These are phyloP conservation scores for Epizoanthus rinbou DNA, from an alignment of 92 coral and sea anemone species.

Conservation along the genomic window DNA sequence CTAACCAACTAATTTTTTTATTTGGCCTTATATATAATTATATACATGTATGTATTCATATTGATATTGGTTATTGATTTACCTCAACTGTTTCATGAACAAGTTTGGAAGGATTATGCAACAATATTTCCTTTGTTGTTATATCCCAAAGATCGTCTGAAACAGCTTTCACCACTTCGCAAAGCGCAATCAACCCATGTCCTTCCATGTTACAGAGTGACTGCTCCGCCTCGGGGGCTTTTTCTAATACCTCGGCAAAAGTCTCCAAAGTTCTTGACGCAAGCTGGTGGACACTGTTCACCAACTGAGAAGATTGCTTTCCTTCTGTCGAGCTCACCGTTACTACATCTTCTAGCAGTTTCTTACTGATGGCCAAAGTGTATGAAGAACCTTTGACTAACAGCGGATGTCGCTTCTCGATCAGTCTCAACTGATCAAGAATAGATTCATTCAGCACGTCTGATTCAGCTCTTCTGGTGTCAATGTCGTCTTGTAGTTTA, in stretches of 20 bases:
- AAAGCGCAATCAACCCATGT: constrained; percentile 26
- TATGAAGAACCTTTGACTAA: constrained; percentile 25
- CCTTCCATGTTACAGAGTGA: not conserved
- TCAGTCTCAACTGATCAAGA: not conserved
- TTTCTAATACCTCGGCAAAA: constrained; percentile 1
- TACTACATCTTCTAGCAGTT: constrained; percentile 18
- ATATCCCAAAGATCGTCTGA: constrained; percentile 29
- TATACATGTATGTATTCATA: no score
- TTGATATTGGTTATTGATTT: not conserved
- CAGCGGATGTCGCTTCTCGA: constrained; percentile 13
- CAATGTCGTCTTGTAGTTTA: not conserved
- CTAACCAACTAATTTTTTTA: no score
- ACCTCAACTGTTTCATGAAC: constrained; percentile 33
- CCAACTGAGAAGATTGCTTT: not conserved
- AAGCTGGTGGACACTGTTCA: not conserved
- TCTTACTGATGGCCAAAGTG: constrained; percentile 32
- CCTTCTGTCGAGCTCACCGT: not conserved
- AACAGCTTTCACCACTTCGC: constrained; percentile 24
- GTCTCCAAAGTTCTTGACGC: not conserved
- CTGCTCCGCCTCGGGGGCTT: not conserved
- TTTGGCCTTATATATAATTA: no score
- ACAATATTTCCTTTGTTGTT: constrained; percentile 20
- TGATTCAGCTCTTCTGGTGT: not conserved
- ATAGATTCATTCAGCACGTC: not conserved
- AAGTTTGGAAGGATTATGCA: constrained; percentile 29